phyloP scores from a whole-genome alignment of 2,797 vertebrate genomes.

The Dryobates pubescens region DNA sequence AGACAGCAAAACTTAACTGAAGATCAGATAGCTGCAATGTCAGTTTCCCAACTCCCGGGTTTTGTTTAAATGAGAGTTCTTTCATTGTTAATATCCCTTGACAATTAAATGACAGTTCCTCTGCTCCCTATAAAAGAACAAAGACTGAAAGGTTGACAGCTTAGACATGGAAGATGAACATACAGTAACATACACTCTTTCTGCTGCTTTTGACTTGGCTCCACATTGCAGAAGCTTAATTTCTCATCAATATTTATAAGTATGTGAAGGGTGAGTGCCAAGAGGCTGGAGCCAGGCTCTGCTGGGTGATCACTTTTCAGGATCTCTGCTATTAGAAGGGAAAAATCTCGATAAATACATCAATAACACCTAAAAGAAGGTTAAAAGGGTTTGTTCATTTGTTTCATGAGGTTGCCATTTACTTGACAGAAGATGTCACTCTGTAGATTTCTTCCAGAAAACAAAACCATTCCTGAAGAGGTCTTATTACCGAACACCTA shows the following conservation, averaged over 20 bases:
- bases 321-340: neutral
- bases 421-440: neutral
- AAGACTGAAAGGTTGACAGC: constrained; percentile 14
- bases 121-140: constrained; percentile 1
- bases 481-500: neutral
- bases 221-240: neutral
- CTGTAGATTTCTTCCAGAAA: constrained; percentile 16
- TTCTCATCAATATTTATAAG: neutral
- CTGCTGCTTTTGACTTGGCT: constrained; percentile 26
- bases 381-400: neutral
- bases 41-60: constrained; percentile 19
- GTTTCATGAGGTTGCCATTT: neutral
- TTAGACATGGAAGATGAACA: neutral
- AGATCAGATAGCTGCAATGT: neutral
- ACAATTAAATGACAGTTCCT: constrained; percentile 31
- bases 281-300: no score
- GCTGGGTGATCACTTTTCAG: neutral
- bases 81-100: constrained; percentile 26
- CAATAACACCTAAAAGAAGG: neutral
- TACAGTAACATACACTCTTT: neutral
- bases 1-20: neutral
- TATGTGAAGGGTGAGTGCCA: no score
- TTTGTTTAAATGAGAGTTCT: constrained; percentile 35
- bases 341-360: neutral
- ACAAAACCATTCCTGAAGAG: neutral